A percentile compares a stretch with the other conserved stretches of the same genome.
Conservation (phyloP, 2,888 invertebrate species). For the Nasonia oneida region DNA sequence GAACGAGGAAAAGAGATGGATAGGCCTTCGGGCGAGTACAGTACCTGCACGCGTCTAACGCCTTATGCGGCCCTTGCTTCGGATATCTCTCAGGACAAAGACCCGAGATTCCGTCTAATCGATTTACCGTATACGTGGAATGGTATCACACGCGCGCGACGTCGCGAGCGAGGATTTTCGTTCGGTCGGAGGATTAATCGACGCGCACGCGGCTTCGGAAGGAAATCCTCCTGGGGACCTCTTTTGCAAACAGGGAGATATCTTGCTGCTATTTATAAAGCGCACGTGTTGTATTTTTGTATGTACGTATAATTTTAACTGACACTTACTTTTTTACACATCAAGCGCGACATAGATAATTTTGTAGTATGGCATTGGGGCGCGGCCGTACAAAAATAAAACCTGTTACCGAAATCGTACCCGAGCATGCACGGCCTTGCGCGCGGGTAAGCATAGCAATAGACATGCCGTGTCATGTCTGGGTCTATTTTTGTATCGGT, state of each 20-base stretch:
- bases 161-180: neutral
- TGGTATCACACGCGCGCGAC: neutral
- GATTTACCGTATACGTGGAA: neutral
- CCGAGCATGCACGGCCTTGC: neutral
- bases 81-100: neutral
- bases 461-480: neutral
- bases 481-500: neutral
- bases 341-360: neutral
- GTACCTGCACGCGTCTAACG: neutral
- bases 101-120: neutral
- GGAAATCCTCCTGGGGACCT: neutral
- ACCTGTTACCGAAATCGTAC: constrained; percentile 1
- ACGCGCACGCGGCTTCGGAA: neutral
- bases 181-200: neutral
- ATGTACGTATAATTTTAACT: too few species aligned
- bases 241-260: neutral
- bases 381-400: neutral
- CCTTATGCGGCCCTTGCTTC: neutral
- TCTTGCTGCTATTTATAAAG: neutral
- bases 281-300: neutral
- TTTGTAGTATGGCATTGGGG: neutral
- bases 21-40: neutral
- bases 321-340: neutral
- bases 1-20: constrained; percentile 2
- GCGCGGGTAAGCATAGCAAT: neutral